Evolutionary conservation across 2,113 vertebrate genomes (phyloP), one percentile per base, ranked within the genome.

Genomic region (Calidris pygmaea): DNA sequence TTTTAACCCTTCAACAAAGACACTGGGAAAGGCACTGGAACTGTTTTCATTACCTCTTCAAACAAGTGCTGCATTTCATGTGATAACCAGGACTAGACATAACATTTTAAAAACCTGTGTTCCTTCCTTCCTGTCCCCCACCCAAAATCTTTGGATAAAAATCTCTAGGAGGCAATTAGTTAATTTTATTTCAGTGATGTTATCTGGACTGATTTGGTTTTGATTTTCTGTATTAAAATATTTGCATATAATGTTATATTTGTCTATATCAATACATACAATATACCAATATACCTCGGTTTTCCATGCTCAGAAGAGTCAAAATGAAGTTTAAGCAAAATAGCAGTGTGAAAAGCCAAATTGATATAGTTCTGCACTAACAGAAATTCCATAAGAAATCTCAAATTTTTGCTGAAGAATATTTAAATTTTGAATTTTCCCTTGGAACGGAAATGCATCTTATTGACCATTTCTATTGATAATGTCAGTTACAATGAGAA

Each of bases 151-250:
- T 35, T 12, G 17, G 15, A 48, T 14, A 41, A 88, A 91, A 78
- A 58, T 6, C 9, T 17, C 6, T 1, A 1, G 47, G 17, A 66
- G 20, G 34, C 87, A 93, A 58, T 29, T 0, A 22, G 12, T 15
- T 39, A 1, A 3, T 48, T 82, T 79, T 63, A 48, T 55, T 50
- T 58, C 18, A 32, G 21, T 32, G 11, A 5, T 84, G 20, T 67
- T 18, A 50, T 13, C 59, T 7, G 56, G 18, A 63, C 11, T 53
- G 18, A 60, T 15, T 56, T 29, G 23, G 18, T 10, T 82, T 73
- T 18, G 3, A 41, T 26, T 34, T 62, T 85, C 68, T 29, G 2
- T n/a, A 26, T 48, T 39, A 52, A 78, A 87, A 78, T 35, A 81
- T 27, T 71, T 23, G 12, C 5, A 30, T 27, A 29, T 12, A 27